These are phyloP conservation scores for Eciton burchellii DNA, from an alignment of 1,140 invertebrate genomes.

Conservation along the genomic window DNA sequence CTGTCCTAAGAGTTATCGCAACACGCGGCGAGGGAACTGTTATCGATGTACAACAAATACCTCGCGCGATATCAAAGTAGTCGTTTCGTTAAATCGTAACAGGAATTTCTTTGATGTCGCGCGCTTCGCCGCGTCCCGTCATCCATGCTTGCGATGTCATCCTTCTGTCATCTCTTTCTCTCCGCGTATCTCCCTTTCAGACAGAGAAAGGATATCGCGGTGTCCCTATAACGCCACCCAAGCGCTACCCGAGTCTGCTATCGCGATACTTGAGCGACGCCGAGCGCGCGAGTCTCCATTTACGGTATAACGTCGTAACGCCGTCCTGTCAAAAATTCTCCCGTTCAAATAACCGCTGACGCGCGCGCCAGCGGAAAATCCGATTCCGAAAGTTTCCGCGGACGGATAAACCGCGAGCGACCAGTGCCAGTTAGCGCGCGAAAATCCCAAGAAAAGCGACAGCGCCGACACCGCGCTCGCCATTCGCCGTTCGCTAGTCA, in stretches of 20 bases:
- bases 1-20: background rate
- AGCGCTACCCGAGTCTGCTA: background rate
- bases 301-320: background rate
- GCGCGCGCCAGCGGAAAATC: constrained; percentile 49
- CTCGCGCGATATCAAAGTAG: too few species aligned
- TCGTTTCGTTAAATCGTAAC: too few species aligned
- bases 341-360: background rate
- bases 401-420: constrained; percentile 53
- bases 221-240: too few species aligned
- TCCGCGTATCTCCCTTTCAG: background rate
- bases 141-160: too few species aligned
- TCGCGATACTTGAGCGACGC: background rate
- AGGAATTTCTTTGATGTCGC: too few species aligned
- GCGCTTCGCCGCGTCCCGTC: too few species aligned
- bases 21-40: background rate
- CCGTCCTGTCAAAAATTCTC: constrained; percentile 11
- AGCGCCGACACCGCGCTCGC: constrained; percentile 46
- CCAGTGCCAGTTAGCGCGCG: constrained; percentile 12
- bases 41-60: too few species aligned
- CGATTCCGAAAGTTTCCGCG: constrained; percentile 66
- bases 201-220: background rate
- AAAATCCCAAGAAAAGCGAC: constrained; percentile 54
- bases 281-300: background rate
- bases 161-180: too few species aligned
- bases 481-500: background rate